Evolutionary conservation across 2,888 invertebrate genomes (phyloP).

Genomic region (Watsonalla cultraria): DNA sequence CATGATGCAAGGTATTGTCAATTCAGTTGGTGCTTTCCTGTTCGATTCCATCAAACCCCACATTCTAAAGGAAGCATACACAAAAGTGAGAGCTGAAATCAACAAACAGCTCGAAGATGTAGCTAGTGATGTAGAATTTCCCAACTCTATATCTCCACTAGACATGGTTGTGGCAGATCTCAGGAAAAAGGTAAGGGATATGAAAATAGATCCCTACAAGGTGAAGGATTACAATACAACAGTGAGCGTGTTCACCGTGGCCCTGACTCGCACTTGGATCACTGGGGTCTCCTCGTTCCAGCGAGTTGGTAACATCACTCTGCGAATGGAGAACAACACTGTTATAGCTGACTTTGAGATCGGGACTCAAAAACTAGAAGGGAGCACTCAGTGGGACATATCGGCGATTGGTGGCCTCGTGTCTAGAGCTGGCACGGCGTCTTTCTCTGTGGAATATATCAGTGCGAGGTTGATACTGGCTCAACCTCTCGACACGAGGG

Average conservation of each 20-base stretch:
- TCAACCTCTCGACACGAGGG: slow-evolving; percentile 87
- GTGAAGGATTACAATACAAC: slow-evolving; percentile 86
- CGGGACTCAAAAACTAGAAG: slow-evolving; percentile 88
- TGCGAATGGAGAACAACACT: slow-evolving; percentile 85
- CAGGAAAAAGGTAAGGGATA: slow-evolving; percentile 81
- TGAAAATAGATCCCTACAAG: slow-evolving; percentile 86
- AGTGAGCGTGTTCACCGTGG: slow-evolving; percentile 82
- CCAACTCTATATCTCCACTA: slow-evolving; percentile 91
- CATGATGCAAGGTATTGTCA: slow-evolving; percentile 85
- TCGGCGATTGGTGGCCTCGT: slow-evolving; percentile 83
- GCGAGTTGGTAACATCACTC: slow-evolving; percentile 87
- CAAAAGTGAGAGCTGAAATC: slow-evolving; percentile 84
- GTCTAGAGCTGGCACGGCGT: slow-evolving; percentile 84
- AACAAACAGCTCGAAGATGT: slow-evolving; percentile 85
- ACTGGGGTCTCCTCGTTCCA: slow-evolving; percentile 90
- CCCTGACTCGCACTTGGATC: slow-evolving; percentile 86
- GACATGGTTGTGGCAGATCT: slow-evolving; percentile 90
- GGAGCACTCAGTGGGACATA: slow-evolving; percentile 88
- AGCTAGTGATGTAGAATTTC: slow-evolving; percentile 84
- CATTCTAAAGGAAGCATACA: slow-evolving; percentile 84
- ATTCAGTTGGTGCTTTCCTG: slow-evolving; percentile 88
- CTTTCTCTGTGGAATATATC: slow-evolving; percentile 89
- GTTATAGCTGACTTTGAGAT: slow-evolving; percentile 83
- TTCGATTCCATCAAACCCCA: slow-evolving; percentile 92
- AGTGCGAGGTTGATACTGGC: slow-evolving; percentile 83